Percentiles rank a stretch among this genome's conserved stretches.
phyloP scores from a whole-genome alignment of 2,888 invertebrate genomes.

The Scrobipalpa costella region DNA sequence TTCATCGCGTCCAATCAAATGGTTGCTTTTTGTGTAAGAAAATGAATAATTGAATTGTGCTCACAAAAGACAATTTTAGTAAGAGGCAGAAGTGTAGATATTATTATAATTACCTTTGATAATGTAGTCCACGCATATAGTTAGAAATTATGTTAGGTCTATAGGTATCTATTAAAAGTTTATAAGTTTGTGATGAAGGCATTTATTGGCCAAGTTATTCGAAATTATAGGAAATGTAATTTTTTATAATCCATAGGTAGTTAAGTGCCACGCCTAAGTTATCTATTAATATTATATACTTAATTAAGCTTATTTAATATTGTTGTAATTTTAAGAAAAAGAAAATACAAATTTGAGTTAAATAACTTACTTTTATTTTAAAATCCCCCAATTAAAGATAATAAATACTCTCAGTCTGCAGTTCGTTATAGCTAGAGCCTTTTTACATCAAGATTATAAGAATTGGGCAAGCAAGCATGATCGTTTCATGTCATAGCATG shows the following conservation, averaged over 20 bases:
- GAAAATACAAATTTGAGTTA: slow-evolving; percentile 67
- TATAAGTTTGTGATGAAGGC: slow-evolving; percentile 72
- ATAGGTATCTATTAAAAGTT: slow-evolving; percentile 35
- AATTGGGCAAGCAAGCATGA: too few species aligned
- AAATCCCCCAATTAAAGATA: background rate
- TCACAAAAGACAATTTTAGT: slow-evolving; percentile 75
- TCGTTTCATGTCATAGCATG: too few species aligned
- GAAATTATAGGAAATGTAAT: slow-evolving; percentile 65
- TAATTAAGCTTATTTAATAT: slow-evolving; percentile 71
- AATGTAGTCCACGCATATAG: slow-evolving; percentile 48
- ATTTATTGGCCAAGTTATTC: slow-evolving; percentile 74
- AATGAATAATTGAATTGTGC: slow-evolving; percentile 54
- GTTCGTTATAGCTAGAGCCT: too few species aligned
- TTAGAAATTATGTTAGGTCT: slow-evolving; percentile 44
- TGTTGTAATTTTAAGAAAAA: slow-evolving; percentile 68
- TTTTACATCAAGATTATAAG: too few species aligned
- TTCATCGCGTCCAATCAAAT: slow-evolving; percentile 60
- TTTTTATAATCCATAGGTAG: slow-evolving; percentile 69
- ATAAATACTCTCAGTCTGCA: too few species aligned
- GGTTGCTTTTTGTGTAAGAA: slow-evolving; percentile 26
- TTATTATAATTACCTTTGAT: slow-evolving; percentile 36
- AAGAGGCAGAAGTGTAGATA: slow-evolving; percentile 53
- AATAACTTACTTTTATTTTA: slow-evolving; percentile 39
- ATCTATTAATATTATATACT: slow-evolving; percentile 57
- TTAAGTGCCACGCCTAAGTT: slow-evolving; percentile 77